Evolutionary conservation across 92 coral and sea anemone genomes (phyloP).

Genomic region (Paramuricea clavata): DNA sequence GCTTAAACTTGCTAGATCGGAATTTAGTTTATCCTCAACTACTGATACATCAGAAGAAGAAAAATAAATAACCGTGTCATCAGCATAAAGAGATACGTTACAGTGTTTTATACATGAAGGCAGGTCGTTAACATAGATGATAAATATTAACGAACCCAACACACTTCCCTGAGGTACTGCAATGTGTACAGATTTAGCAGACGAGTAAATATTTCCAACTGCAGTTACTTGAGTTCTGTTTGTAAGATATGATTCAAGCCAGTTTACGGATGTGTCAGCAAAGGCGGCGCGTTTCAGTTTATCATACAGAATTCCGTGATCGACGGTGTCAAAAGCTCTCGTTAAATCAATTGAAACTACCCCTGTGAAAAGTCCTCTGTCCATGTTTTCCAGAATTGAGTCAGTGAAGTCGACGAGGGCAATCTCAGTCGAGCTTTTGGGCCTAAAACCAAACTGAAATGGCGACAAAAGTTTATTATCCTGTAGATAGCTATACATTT

Average conservation of each 20-base stretch:
- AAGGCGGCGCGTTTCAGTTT: too few species aligned
- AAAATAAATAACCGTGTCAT: conserved; percentile 27
- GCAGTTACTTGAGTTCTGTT: conserved; percentile 19
- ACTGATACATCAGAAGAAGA: conserved; percentile 20
- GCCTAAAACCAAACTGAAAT: conserved; percentile 42
- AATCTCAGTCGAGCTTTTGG: conserved; percentile 43
- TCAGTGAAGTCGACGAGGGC: conserved; percentile 51
- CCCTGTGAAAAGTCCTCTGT: background rate
- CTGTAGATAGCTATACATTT: conserved; percentile 30
- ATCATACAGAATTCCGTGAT: too few species aligned
- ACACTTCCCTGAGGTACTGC: conserved; percentile 18
- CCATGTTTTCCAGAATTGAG: conserved; percentile 47
- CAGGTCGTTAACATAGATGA: conserved; percentile 17
- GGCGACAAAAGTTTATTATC: background rate
- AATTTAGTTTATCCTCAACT: conserved; percentile 17
- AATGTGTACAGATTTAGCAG: background rate
- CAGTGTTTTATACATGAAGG: conserved; percentile 17
- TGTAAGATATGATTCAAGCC: conserved; percentile 18
- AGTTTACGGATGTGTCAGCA: background rate
- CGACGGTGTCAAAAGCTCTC: too few species aligned
- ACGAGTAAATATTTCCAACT: conserved; percentile 14
- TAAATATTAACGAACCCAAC: conserved; percentile 6
- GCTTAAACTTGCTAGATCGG: conserved; percentile 19
- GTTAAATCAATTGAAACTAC: too few species aligned
- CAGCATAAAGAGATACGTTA: conserved; percentile 16